Conservation (phyloP, 2,797 vertebrate species). For the Uromys caudimaculatus region DNA sequence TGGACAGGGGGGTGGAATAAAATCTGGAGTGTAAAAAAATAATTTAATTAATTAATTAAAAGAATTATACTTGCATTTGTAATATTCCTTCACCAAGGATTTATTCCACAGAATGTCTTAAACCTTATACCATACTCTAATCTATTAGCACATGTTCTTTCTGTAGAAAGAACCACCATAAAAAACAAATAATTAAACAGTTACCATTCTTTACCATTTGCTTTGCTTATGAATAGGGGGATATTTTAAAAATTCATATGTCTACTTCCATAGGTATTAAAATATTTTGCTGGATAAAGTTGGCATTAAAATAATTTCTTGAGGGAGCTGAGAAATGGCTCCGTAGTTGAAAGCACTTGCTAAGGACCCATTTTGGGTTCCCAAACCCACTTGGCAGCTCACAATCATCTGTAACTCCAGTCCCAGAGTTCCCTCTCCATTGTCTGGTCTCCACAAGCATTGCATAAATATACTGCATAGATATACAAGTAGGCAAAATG, state of each 20-base stretch:
- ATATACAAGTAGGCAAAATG: neutral
- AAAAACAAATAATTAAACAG: neutral
- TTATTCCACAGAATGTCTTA: neutral
- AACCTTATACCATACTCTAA: neutral
- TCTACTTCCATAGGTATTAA: constrained; percentile 37
- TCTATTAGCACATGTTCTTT: neutral
- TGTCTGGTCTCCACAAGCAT: neutral
- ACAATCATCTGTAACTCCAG: neutral
- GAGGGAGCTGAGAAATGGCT: neutral
- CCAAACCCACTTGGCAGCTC: neutral
- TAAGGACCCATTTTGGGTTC: neutral
- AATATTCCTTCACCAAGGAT: constrained; percentile 45
- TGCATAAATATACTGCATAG: neutral
- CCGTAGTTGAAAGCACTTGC: neutral
- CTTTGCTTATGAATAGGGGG: neutral
- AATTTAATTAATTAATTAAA: no score
- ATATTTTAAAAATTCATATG: constrained; percentile 28
- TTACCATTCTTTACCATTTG: neutral
- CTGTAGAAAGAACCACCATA: neutral
- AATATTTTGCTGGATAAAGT: constrained; percentile 30
- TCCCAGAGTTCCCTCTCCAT: fast-evolving
- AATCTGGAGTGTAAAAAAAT: no score
- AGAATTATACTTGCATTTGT: neutral
- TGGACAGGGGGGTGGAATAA: no score
- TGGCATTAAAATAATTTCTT: neutral